phyloP scores from a whole-genome alignment of 2,888 invertebrate species.

The Drosophila anomelani region DNA sequence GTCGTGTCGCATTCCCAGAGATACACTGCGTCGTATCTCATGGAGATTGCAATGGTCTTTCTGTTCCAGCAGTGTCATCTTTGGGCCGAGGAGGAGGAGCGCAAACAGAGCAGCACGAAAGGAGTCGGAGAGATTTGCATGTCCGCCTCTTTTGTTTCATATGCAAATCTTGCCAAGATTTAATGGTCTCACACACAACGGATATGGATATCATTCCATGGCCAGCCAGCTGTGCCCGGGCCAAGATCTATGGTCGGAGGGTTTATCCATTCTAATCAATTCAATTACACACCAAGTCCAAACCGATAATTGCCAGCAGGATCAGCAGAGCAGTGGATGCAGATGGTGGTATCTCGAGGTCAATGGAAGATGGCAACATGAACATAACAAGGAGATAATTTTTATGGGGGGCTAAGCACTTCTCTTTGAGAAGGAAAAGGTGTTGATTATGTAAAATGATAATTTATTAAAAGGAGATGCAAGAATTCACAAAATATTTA shows the following conservation, averaged over 20 bases:
- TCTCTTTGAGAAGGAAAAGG: not conserved
- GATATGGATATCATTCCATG: slow-evolving; percentile 58
- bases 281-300: slow-evolving; percentile 24
- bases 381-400: slow-evolving; percentile 2
- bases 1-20: slow-evolving; percentile 46
- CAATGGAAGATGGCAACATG: not conserved
- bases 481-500: not conserved
- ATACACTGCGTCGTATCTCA: slow-evolving; percentile 24
- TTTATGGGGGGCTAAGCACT: too few species aligned
- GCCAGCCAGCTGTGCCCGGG: slow-evolving; percentile 37
- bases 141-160: slow-evolving; percentile 34
- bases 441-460: too few species aligned
- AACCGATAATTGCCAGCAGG: slow-evolving; percentile 23
- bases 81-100: slow-evolving; percentile 55
- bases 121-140: slow-evolving; percentile 43
- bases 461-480: not conserved
- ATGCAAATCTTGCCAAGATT: slow-evolving; percentile 65
- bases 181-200: slow-evolving; percentile 57
- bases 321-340: not conserved
- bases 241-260: slow-evolving; percentile 15
- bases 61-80: slow-evolving; percentile 69
- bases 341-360: not conserved
- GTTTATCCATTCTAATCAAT: slow-evolving; percentile 31
- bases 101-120: slow-evolving; percentile 66
- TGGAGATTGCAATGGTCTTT: slow-evolving; percentile 24